phyloP scores from a whole-genome alignment of 2,888 invertebrate genomes.

The Phorcus lineatus region DNA sequence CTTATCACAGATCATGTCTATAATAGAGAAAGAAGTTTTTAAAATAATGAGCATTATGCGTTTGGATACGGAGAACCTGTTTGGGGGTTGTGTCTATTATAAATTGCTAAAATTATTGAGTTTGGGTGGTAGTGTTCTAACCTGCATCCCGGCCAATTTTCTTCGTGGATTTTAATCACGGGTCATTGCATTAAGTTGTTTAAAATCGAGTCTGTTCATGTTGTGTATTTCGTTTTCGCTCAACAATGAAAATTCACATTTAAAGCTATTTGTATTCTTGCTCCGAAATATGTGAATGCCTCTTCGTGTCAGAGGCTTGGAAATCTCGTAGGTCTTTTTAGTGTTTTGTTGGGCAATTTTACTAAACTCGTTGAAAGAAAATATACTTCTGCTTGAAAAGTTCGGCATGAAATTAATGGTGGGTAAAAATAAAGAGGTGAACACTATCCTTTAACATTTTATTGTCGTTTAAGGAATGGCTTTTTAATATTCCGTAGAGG shows the following conservation, averaged over 20 bases:
- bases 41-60: not conserved
- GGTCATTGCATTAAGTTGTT: not conserved
- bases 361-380: conserved; percentile 17
- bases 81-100: not conserved
- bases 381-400: conserved; percentile 20
- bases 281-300: not conserved
- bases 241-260: conserved; percentile 10
- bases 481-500: conserved; percentile 21
- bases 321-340: not conserved
- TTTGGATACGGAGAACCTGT: not conserved
- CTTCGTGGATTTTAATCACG: not conserved
- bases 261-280: not conserved
- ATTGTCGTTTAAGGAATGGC: conserved; percentile 21
- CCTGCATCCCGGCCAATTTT: not conserved
- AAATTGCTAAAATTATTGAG: not conserved
- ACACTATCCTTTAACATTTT: conserved; percentile 3
- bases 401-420: conserved; percentile 19
- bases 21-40: not conserved
- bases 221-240: not conserved
- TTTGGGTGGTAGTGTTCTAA: too few species aligned
- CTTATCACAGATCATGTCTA: not conserved
- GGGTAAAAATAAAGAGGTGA: conserved; percentile 15
- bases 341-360: conserved; percentile 1
- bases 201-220: conserved; percentile 3
- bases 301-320: not conserved